A percentile compares a stretch with the other conserved stretches of the same genome.
These are phyloP conservation scores for Chiloscyllium plagiosum DNA, from an alignment of 2,113 vertebrate genomes.

Conservation along the genomic window DNA sequence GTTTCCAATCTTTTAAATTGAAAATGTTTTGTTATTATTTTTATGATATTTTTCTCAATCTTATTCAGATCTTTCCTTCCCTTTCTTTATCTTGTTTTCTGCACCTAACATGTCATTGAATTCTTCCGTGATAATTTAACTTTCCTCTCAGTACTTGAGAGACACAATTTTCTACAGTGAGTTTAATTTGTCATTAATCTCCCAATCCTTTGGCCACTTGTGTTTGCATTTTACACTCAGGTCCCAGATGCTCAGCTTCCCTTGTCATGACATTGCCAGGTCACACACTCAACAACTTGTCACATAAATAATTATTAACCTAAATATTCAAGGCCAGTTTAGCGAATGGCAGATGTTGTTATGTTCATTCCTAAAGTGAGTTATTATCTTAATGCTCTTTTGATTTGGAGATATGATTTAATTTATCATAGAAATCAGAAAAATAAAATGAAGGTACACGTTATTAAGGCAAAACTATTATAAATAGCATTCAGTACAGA, in stretches of 20 bases:
- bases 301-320: too few relatives aligned
- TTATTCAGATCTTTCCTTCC: not conserved
- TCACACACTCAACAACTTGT: not conserved
- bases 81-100: not conserved
- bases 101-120: not conserved
- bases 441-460: not conserved
- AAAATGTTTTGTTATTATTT: not conserved
- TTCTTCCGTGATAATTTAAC: not conserved
- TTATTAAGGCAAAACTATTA: not conserved
- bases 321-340: not conserved
- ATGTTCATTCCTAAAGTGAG: not conserved
- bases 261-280: not conserved
- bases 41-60: not conserved
- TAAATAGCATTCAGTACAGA: too few relatives aligned
- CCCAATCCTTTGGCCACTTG: not conserved
- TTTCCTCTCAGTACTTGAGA: not conserved
- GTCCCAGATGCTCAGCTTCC: not conserved
- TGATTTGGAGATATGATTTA: not conserved
- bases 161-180: too few relatives aligned
- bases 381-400: not conserved
- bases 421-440: not conserved
- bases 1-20: not conserved
- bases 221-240: not conserved
- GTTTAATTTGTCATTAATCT: not conserved
- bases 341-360: not conserved